Evolutionary conservation across 2,888 invertebrate genomes (phyloP).

Genomic region (Acanthosoma haemorrhoidale): DNA sequence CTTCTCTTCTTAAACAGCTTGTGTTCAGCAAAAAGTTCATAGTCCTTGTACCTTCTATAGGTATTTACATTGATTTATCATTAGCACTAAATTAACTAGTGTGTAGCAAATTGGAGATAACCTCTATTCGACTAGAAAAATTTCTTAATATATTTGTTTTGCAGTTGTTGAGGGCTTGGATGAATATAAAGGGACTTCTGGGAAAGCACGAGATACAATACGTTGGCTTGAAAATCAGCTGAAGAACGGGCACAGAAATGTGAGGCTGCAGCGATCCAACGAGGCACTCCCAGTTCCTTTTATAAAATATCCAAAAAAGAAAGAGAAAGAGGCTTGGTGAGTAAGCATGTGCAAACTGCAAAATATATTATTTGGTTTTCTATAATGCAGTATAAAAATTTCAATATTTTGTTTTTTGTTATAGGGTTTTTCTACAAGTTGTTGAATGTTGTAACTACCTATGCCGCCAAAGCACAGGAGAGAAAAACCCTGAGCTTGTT

Average conservation of each 20-base stretch:
- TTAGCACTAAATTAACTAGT: neutral
- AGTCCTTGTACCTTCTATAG: constrained; percentile 79
- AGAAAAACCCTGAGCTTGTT: constrained; percentile 56
- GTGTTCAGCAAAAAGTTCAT: constrained; percentile 78
- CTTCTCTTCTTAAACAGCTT: constrained; percentile 73
- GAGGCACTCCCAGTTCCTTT: constrained; percentile 68
- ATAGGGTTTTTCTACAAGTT: constrained; percentile 67
- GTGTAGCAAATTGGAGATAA: neutral
- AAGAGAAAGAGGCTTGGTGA: constrained; percentile 63
- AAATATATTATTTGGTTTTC: neutral
- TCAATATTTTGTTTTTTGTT: constrained; percentile 32
- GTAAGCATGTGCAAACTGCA: neutral
- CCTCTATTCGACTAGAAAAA: neutral
- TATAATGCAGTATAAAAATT: neutral
- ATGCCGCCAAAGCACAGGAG: constrained; percentile 50
- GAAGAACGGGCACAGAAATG: constrained; percentile 76
- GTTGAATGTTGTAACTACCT: constrained; percentile 79
- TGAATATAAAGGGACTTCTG: constrained; percentile 76
- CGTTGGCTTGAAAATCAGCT: constrained; percentile 89
- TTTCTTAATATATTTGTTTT: constrained; percentile 43
- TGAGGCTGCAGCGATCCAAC: constrained; percentile 79
- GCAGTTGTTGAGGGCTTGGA: constrained; percentile 83
- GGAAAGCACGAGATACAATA: constrained; percentile 82
- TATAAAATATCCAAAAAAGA: constrained; percentile 70
- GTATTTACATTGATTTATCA: constrained; percentile 49